Evolutionary conservation across 2,113 vertebrate genomes (phyloP).

Genomic region (Xiphophorus maculatus): DNA sequence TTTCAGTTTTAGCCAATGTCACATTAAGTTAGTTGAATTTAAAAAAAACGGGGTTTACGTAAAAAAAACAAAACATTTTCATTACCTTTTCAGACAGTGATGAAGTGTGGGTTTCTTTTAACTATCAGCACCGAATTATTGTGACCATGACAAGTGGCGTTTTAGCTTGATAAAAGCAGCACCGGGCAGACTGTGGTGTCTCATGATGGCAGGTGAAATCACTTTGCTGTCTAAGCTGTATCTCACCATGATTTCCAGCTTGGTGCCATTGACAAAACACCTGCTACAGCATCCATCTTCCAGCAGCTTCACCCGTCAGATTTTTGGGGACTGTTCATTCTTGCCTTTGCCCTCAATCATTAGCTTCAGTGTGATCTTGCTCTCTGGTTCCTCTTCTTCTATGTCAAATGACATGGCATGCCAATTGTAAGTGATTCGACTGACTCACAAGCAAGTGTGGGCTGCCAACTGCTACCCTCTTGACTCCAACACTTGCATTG

Average conservation of each 20-base stretch:
- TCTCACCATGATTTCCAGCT: constrained; percentile 1
- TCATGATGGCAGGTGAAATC: constrained; percentile 5
- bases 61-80: not conserved
- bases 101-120: not conserved
- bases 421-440: constrained; percentile 72
- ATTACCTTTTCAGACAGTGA: not conserved
- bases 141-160: not conserved
- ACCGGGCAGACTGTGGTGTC: not conserved
- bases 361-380: constrained; percentile 25
- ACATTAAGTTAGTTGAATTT: not conserved
- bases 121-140: not conserved
- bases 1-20: not conserved
- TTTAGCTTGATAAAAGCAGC: not conserved
- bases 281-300: constrained; percentile 44
- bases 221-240: not conserved
- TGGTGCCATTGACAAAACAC: constrained; percentile 17
- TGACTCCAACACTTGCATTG: constrained; percentile 32
- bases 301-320: constrained; percentile 31
- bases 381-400: constrained; percentile 17
- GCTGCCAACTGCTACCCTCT: constrained; percentile 59
- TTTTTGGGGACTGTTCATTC: constrained; percentile 39
- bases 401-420: constrained; percentile 63
- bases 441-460: constrained; percentile 71
- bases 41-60: not conserved
- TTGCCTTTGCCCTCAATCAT: constrained; percentile 29